Percentiles rank a stretch among this genome's conserved stretches.
Evolutionary conservation across 2,113 vertebrate genomes (phyloP).

Genomic region (Casuarius casuarius): DNA sequence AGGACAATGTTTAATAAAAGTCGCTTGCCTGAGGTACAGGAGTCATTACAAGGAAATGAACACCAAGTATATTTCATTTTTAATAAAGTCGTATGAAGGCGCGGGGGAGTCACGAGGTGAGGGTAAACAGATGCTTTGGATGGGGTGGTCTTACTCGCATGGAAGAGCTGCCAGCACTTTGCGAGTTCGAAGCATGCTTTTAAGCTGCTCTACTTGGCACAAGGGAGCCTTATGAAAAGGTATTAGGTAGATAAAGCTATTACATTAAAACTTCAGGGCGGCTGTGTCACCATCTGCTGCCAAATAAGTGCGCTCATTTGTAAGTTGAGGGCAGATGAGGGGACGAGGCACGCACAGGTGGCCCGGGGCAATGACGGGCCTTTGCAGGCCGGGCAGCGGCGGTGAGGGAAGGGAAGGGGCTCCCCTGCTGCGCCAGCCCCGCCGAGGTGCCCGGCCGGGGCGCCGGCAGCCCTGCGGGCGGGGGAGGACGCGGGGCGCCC

Average conservation of each 20-base stretch:
- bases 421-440: neutral
- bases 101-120: rapidly evolving
- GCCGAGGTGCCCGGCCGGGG: neutral
- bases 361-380: no score
- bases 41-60: neutral
- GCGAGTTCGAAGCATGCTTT: rapidly evolving
- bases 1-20: neutral
- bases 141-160: rapidly evolving
- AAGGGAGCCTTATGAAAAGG: rapidly evolving
- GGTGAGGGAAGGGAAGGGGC: no score
- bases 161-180: no score
- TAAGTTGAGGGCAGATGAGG: rapidly evolving
- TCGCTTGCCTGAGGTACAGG: no score
- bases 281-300: neutral
- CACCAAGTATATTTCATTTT: rapidly evolving
- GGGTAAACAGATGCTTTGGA: no score
- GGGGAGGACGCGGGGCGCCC: rapidly evolving
- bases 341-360: rapidly evolving
- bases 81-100: neutral
- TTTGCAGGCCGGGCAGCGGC: neutral
- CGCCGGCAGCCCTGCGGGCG: rapidly evolving
- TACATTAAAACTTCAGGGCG: neutral
- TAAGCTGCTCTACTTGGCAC: neutral
- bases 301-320: rapidly evolving
- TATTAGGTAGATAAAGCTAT: neutral